Evolutionary conservation across 2,113 vertebrate species (phyloP), one percentile per base, ranked within the genome.

Genomic region (Oreochromis niloticus): DNA sequence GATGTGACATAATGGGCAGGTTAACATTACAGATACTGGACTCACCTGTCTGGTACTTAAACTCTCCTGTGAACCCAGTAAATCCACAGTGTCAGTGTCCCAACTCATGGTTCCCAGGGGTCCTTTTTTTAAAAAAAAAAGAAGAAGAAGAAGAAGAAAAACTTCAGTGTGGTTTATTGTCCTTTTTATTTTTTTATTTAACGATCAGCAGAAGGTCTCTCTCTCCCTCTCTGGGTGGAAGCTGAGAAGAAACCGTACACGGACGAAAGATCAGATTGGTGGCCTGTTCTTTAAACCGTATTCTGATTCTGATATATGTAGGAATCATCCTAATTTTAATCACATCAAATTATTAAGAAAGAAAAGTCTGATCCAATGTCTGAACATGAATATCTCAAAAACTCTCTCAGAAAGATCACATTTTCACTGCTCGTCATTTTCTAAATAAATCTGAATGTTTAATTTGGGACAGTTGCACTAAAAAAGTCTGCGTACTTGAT

Each of bases 381-480:
- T 68, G 34, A 41, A 68, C 19, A 68, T 68, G 39, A 39, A 68
- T 14, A 39, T 68, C 34, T 41, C 0, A 22, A 68, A 66, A 34
- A 19, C 59, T 36, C 0, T 32, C 13, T 0, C 27, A 32, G 30
- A 59, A 17, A 59, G 4, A 32, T 59, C 57, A 10, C 5, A 61
- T 32, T 66, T 12, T n/a, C 9, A 36, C 17, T 0, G 2, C 61
- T 66, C 1, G 10, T 66, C 6, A 0, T 66, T 66, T 1, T 41
- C 63, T 5, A 14, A 68, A 68, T 68, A 8, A 41, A 68, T 22
- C 1, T 5, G 54, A 24, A 24, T 0, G 17, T 68, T 5, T 68
- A 22, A 68, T 68, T 68, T 68, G 61, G 63, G 63, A 39, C 61
- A 39, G 0, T n/a, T 39, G 0, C 0, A 13, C 3, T 13, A 22